These are phyloP conservation scores for Phortica variegata DNA, from an alignment of 1,140 invertebrate genomes.

Conservation along the genomic window DNA sequence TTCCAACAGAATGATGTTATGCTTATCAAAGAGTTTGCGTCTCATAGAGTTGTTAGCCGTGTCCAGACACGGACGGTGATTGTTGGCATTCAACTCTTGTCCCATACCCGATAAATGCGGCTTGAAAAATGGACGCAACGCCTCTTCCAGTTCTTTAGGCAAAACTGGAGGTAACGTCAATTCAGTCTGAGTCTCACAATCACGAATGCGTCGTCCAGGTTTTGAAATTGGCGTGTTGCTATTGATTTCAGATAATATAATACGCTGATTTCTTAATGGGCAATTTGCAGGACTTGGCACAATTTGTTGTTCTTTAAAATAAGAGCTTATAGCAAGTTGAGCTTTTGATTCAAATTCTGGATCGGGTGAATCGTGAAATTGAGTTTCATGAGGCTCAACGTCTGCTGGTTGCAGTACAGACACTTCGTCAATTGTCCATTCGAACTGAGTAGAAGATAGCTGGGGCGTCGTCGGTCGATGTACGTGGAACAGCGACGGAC, in stretches of 20 bases:
- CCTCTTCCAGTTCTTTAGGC: constrained; percentile 58
- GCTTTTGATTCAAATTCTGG: constrained; percentile 60
- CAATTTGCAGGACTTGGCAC: constrained; percentile 60
- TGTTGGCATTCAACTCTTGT: neutral
- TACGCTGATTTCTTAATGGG: constrained; percentile 44
- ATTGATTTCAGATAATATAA: constrained; percentile 34
- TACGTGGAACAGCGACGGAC: constrained; percentile 48
- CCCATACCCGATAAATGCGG: constrained; percentile 42
- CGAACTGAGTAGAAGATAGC: constrained; percentile 57
- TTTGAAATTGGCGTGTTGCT: constrained; percentile 46
- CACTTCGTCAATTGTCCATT: constrained; percentile 62
- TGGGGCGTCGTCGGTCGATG: constrained; percentile 42
- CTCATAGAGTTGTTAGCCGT: constrained; percentile 40
- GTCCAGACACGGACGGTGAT: constrained; percentile 6
- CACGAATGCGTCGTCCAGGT: constrained; percentile 22
- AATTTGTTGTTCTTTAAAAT: constrained; percentile 60
- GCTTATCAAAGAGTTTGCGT: constrained; percentile 47
- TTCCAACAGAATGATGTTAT: constrained; percentile 37
- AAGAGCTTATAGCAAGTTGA: constrained; percentile 60
- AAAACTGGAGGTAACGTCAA: constrained; percentile 58
- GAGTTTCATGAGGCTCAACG: constrained; percentile 60
- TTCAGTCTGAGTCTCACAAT: constrained; percentile 58
- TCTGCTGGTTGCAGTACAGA: constrained; percentile 60
- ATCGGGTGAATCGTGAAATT: constrained; percentile 59
- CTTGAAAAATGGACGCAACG: constrained; percentile 59